Evolutionary conservation across 2,113 vertebrate species (phyloP).

Genomic region (Elephas maximus): DNA sequence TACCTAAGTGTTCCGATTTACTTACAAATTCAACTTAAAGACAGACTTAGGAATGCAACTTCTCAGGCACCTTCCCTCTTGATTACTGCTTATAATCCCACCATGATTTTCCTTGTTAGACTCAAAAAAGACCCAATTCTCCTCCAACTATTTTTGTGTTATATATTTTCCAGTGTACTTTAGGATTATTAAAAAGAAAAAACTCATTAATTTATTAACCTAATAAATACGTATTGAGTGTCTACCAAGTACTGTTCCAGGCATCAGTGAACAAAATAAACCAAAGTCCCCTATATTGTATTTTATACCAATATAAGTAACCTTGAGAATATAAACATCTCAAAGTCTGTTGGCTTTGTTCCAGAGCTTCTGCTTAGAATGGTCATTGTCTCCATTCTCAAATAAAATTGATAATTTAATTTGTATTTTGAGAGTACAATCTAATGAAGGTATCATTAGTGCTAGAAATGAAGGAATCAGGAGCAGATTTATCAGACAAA

Average conservation of each 20-base stretch:
- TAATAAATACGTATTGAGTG: background rate
- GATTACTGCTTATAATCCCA: no score
- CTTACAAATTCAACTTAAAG: no score
- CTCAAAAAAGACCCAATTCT: background rate
- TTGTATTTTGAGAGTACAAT: conserved; percentile 63
- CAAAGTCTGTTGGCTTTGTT: conserved; percentile 43
- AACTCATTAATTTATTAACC: background rate
- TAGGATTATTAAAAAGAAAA: conserved; percentile 60
- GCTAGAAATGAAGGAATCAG: conserved; percentile 58
- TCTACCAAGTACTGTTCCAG: background rate
- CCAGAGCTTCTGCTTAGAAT: conserved; percentile 47
- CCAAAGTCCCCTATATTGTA: background rate
- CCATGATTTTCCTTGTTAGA: conserved; percentile 10
- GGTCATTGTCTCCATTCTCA: conserved; percentile 49
- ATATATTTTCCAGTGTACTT: conserved; percentile 56
- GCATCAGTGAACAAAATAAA: conserved; percentile 27
- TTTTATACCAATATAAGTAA: conserved; percentile 42
- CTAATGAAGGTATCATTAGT: conserved; percentile 54
- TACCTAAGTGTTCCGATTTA: no score
- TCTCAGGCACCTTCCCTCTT: no score
- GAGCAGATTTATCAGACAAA: conserved; percentile 59
- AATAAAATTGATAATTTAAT: conserved; percentile 64
- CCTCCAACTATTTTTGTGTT: conserved; percentile 26
- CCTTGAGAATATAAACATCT: conserved; percentile 56
- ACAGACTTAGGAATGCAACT: no score